A percentile compares a stretch with the other conserved stretches of the same genome.
Conservation (phyloP, 1,140 invertebrate species). For the Formica exsecta region DNA sequence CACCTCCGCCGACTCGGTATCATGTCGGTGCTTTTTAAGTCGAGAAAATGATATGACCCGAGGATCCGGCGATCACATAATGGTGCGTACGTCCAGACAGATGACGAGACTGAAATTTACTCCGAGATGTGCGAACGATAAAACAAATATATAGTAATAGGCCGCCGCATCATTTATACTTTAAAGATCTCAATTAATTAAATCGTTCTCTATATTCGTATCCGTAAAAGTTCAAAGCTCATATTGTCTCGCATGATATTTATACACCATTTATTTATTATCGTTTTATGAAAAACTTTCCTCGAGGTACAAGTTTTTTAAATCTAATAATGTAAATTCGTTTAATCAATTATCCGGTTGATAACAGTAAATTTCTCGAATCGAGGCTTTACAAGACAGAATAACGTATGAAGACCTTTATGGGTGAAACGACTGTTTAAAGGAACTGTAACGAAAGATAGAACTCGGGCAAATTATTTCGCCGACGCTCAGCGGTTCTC, state of each 20-base stretch:
- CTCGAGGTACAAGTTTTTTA: not conserved
- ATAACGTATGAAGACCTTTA: not conserved
- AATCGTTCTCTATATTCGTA: not conserved
- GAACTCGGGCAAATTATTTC: conserved; percentile 12
- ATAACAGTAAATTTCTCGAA: not conserved
- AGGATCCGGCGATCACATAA: not conserved
- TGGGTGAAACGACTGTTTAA: conserved; percentile 11
- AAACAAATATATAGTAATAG: not conserved
- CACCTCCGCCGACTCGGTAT: conserved; percentile 28
- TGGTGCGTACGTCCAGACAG: not conserved
- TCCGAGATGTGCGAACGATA: not conserved
- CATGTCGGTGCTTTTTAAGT: conserved; percentile 37
- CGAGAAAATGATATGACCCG: conserved; percentile 11
- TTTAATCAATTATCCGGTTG: not conserved
- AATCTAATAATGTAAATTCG: not conserved
- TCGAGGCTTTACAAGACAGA: not conserved
- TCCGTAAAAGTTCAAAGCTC: not conserved
- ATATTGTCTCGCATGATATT: not conserved
- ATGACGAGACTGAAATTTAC: not conserved
- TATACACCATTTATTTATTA: not conserved
- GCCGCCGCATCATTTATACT: not conserved
- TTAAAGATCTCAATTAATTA: not conserved
- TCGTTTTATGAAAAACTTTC: not conserved
- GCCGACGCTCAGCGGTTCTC: conserved; percentile 2
- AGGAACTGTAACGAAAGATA: not conserved